phyloP scores from a whole-genome alignment of 2,888 invertebrate species.

The Leptinotarsa tumamoca region DNA sequence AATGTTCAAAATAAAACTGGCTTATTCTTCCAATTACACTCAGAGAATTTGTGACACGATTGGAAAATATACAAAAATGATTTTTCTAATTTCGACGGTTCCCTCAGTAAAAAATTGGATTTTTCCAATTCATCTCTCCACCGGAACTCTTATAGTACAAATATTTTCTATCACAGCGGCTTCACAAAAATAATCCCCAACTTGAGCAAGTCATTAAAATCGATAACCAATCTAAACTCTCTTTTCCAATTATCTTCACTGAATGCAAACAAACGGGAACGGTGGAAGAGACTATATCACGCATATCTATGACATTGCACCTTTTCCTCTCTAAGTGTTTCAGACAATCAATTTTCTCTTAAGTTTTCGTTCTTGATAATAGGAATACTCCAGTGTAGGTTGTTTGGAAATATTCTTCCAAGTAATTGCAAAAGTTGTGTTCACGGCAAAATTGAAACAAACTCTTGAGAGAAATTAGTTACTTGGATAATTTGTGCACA shows the following conservation, averaged over 20 bases:
- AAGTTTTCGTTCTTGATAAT: not conserved
- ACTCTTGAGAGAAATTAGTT: no score
- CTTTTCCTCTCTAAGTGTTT: conserved; percentile 36
- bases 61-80: no score
- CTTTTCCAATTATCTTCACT: conserved; percentile 52
- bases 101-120: no score
- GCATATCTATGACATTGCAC: conserved; percentile 45
- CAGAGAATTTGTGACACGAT: no score
- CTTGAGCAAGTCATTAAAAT: conserved; percentile 49
- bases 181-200: not conserved
- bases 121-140: no score
- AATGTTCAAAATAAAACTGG: no score
- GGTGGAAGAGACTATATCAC: conserved; percentile 33
- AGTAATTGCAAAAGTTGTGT: no score
- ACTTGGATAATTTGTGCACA: no score
- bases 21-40: no score
- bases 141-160: no score
- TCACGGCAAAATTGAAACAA: not conserved
- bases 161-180: no score
- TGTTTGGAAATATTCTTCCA: not conserved
- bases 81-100: no score
- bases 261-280: conserved; percentile 38
- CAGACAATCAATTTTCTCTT: not conserved
- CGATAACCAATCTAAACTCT: conserved; percentile 54
- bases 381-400: not conserved